These are phyloP conservation scores for Spondyliosoma cantharus DNA, from an alignment of 2,797 vertebrate genomes.

Conservation along the genomic window DNA sequence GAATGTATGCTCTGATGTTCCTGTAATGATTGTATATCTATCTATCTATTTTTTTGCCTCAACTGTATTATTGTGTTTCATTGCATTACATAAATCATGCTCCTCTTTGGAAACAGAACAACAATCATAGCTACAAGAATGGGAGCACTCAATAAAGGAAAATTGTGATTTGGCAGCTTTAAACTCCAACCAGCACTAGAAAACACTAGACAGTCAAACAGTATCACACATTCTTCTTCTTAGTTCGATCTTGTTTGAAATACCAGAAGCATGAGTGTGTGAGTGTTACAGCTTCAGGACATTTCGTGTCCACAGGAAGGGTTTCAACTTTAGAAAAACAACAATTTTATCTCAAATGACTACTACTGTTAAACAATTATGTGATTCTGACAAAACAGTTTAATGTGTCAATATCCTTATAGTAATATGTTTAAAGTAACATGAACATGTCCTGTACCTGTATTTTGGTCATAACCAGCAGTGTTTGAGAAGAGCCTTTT, in stretches of 20 bases:
- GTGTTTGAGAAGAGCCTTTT: slow-evolving; percentile 57
- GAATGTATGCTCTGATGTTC: background rate
- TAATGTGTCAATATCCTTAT: background rate
- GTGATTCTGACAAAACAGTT: background rate
- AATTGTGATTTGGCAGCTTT: background rate
- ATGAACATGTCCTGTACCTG: slow-evolving; percentile 35
- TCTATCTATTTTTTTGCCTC: too few relatives aligned
- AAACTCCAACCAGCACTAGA: background rate
- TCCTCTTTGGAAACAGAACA: too few relatives aligned
- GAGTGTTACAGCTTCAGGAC: slow-evolving; percentile 1
- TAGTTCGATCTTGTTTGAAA: slow-evolving; percentile 29
- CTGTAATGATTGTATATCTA: too few relatives aligned
- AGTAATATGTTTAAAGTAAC: background rate
- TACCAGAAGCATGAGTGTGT: slow-evolving; percentile 10
- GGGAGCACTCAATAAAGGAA: too few relatives aligned
- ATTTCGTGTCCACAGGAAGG: background rate
- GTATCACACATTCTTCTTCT: background rate
- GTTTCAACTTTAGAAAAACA: background rate
- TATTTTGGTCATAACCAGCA: slow-evolving; percentile 41
- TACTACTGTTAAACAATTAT: background rate
- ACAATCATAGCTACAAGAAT: too few relatives aligned
- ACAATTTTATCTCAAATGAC: background rate
- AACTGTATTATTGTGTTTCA: too few relatives aligned
- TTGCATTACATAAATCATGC: too few relatives aligned
- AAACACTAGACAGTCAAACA: background rate